Evolutionary conservation across 1,140 invertebrate genomes (phyloP).

Genomic region (Penaeus japonicus): DNA sequence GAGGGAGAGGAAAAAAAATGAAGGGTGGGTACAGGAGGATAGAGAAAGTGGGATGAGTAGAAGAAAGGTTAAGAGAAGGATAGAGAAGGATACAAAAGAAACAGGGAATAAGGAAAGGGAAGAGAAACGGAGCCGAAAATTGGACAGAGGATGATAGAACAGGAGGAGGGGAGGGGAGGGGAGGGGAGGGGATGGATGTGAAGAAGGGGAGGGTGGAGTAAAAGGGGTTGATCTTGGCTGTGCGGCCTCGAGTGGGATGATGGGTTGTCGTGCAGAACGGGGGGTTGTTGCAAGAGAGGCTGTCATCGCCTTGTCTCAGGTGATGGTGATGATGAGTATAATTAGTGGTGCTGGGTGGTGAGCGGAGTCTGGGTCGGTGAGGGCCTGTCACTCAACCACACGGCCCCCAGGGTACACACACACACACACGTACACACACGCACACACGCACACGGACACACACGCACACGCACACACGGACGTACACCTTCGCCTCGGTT

Average conservation of each 20-base stretch:
- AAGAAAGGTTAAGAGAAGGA: too few relatives aligned
- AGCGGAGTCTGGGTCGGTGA: not conserved
- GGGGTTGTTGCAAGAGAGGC: not conserved
- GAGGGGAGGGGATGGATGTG: not conserved
- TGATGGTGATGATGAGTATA: conserved; percentile 12
- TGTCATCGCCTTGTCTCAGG: not conserved
- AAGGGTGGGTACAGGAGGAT: too few relatives aligned
- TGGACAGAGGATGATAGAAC: not conserved
- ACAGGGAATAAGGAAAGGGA: too few relatives aligned
- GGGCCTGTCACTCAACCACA: not conserved
- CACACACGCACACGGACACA: conserved; percentile 14
- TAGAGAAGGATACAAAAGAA: too few relatives aligned
- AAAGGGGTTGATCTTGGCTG: not conserved
- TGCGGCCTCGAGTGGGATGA: not conserved
- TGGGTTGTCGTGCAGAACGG: not conserved
- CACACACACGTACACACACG: not conserved
- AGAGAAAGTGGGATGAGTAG: too few relatives aligned
- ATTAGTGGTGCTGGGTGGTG: conserved; percentile 16
- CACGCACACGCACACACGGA: not conserved
- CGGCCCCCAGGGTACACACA: not conserved
- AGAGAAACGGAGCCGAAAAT: too few relatives aligned
- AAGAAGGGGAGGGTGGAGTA: not conserved
- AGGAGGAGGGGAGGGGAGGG: not conserved
- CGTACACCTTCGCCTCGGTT: not conserved
- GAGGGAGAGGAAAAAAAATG: not conserved